Conservation (phyloP, 2,113 vertebrate species). For the Brachionichthys hirsutus region DNA sequence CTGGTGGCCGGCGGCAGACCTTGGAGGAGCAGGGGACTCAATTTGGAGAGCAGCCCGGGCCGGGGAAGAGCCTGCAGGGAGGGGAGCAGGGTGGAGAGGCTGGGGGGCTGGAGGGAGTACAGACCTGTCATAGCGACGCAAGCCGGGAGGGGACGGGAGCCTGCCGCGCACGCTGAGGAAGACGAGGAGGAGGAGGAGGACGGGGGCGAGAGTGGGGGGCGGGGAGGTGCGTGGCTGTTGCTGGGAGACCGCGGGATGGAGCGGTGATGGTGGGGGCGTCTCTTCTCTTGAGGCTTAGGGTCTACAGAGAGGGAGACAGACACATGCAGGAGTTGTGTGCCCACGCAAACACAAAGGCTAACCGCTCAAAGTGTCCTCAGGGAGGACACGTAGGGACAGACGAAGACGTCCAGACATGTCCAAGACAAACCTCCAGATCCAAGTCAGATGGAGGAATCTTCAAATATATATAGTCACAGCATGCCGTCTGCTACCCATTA, state of each 20-base stretch:
- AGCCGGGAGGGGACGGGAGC: conserved; percentile 75
- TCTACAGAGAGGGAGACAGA: conserved; percentile 76
- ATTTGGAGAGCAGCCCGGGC: conserved; percentile 66
- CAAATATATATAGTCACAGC: background rate
- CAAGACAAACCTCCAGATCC: background rate
- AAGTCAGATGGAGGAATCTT: background rate
- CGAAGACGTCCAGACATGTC: background rate
- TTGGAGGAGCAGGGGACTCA: conserved; percentile 73
- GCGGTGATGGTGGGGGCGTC: conserved; percentile 81
- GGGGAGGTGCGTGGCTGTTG: conserved; percentile 70
- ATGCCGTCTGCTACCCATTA: conserved; percentile 2
- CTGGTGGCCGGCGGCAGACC: conserved; percentile 55
- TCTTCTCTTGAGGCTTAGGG: conserved; percentile 84
- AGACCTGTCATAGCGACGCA: conserved; percentile 85
- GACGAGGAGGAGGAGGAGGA: conserved; percentile 74
- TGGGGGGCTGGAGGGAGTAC: conserved; percentile 76
- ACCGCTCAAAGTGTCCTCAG: background rate
- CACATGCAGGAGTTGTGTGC: conserved; percentile 32
- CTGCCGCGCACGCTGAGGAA: conserved; percentile 62
- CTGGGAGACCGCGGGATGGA: conserved; percentile 76
- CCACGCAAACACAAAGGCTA: background rate
- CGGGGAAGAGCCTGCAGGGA: conserved; percentile 71
- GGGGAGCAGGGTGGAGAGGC: conserved; percentile 71
- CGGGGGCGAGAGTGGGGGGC: conserved; percentile 62
- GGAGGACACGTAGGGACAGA: conserved; percentile 1